phyloP scores from a whole-genome alignment of 2,797 vertebrate genomes.

The Mus minutoides region DNA sequence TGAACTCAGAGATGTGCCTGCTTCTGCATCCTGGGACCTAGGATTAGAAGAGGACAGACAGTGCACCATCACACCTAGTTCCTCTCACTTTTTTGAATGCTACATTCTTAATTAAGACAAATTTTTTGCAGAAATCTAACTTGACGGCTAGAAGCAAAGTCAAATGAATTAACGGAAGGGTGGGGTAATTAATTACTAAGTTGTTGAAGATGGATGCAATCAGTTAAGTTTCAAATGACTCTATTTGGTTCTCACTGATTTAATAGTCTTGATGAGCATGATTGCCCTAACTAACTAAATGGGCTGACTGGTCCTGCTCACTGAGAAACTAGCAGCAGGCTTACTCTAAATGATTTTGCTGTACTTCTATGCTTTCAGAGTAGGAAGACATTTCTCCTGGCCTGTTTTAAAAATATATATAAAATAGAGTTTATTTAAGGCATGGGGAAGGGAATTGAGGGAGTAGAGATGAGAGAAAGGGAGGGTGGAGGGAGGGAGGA shows the following conservation, averaged over 20 bases:
- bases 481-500: no score
- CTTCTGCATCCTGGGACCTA: not conserved
- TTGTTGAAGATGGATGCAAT: not conserved
- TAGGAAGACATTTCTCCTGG: not conserved
- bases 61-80: not conserved
- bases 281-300: slow-evolving; percentile 22
- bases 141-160: slow-evolving; percentile 42
- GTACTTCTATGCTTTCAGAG: not conserved
- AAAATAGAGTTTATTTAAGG: no score
- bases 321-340: slow-evolving; percentile 15
- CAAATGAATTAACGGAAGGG: slow-evolving; percentile 57
- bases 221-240: slow-evolving; percentile 54
- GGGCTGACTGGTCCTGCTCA: not conserved
- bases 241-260: not conserved
- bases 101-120: slow-evolving; percentile 60
- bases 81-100: not conserved
- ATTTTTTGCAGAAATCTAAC: slow-evolving; percentile 53
- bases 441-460: no score
- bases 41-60: not conserved
- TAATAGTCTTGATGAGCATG: slow-evolving; percentile 9
- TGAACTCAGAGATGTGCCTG: not conserved
- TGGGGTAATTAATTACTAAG: slow-evolving; percentile 48
- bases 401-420: no score
- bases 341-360: not conserved
- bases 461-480: no score